phyloP scores from a whole-genome alignment of 2,113 vertebrate species.

The Labeo catla region DNA sequence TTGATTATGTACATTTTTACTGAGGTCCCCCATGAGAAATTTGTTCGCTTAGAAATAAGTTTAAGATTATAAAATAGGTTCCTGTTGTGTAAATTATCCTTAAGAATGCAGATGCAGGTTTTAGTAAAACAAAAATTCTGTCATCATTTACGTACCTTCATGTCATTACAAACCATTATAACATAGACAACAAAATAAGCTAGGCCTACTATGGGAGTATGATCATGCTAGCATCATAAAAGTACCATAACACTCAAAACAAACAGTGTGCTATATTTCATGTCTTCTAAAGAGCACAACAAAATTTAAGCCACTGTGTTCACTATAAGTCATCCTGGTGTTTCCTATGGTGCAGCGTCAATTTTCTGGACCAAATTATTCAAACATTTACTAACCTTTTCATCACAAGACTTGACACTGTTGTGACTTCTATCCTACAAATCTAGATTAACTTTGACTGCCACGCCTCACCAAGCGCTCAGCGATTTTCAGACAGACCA shows the following conservation, averaged over 20 bases:
- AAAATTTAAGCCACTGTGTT: background rate
- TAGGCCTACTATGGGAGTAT: too few species aligned
- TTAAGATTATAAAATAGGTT: background rate
- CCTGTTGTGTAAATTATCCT: background rate
- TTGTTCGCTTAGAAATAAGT: background rate
- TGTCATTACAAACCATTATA: background rate
- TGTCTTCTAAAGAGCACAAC: background rate
- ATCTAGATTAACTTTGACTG: background rate
- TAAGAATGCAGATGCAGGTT: background rate
- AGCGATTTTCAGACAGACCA: background rate
- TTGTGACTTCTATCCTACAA: background rate
- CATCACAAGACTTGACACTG: background rate
- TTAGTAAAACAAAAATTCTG: background rate
- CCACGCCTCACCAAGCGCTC: background rate
- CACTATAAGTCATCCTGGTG: background rate
- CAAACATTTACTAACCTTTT: background rate
- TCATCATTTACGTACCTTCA: background rate
- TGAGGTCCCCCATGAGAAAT: too few species aligned
- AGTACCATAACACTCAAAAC: too few species aligned
- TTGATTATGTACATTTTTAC: background rate
- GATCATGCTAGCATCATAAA: too few species aligned
- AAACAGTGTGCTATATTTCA: background rate
- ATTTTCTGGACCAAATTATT: background rate
- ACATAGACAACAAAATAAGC: too few species aligned
- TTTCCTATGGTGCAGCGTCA: background rate